phyloP scores from a whole-genome alignment of 2,888 invertebrate genomes.

The Ecliptopera silaceata region DNA sequence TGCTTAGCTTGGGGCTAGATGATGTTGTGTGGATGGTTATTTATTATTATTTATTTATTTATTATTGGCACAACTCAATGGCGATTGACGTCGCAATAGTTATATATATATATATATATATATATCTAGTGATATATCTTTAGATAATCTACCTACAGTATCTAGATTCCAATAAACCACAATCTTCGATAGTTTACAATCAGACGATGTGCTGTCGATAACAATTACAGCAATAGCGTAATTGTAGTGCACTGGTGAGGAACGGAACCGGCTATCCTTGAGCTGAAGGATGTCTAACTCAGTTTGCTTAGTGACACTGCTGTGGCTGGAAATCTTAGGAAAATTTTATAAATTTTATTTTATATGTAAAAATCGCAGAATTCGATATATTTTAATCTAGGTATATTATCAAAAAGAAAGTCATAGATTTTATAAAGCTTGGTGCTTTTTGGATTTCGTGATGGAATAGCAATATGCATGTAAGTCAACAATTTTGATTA shows the following conservation, averaged over 20 bases:
- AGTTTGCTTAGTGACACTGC: constrained; percentile 47
- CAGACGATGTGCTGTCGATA: constrained; percentile 43
- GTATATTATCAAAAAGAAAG: background rate
- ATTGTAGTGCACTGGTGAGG: constrained; percentile 55
- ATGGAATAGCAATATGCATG: constrained; percentile 28
- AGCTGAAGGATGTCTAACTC: constrained; percentile 51
- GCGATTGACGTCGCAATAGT: background rate
- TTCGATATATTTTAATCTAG: no score
- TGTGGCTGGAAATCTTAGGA: background rate
- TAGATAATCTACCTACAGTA: no score
- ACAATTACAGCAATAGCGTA: constrained; percentile 26
- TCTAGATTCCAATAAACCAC: constrained; percentile 30
- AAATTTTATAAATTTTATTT: no score
- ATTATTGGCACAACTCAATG: no score
- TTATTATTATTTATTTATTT: no score
- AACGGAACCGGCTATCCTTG: constrained; percentile 66
- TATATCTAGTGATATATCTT: no score
- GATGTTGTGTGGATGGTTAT: no score
- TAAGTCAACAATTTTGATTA: constrained; percentile 19
- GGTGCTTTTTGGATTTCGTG: background rate
- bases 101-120: no score
- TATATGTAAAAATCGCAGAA: no score
- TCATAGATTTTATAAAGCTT: background rate
- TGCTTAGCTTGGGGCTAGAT: no score
- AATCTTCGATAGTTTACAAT: constrained; percentile 34